These are phyloP conservation scores for Amphipyra berbera DNA, from an alignment of 2,888 invertebrate genomes.

Conservation along the genomic window DNA sequence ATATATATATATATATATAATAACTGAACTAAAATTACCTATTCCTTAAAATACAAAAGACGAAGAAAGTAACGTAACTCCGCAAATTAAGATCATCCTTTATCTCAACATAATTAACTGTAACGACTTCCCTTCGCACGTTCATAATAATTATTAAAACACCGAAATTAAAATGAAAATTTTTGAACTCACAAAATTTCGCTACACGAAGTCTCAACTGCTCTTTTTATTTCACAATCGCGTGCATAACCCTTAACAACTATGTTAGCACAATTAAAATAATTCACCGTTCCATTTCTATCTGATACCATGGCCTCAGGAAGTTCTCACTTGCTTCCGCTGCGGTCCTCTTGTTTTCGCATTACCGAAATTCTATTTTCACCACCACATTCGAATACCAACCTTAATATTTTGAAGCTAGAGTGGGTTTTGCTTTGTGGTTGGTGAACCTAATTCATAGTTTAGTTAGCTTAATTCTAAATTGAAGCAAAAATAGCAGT, in stretches of 20 bases:
- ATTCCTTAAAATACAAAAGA: not conserved
- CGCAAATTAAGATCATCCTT: constrained; percentile 19
- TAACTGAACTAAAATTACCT: not conserved
- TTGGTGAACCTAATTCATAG: constrained; percentile 48
- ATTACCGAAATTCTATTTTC: constrained; percentile 60
- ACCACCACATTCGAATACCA: not conserved
- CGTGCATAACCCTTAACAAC: constrained; percentile 34
- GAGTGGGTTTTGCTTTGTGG: constrained; percentile 6
- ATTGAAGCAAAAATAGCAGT: constrained; percentile 59
- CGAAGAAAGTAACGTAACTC: not conserved
- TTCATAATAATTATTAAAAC: constrained; percentile 29
- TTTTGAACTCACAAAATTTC: constrained; percentile 11
- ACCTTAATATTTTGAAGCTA: not conserved
- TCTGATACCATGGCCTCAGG: constrained; percentile 58
- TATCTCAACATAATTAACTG: constrained; percentile 25
- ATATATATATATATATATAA: not conserved
- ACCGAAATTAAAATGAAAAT: constrained; percentile 25
- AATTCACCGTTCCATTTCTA: constrained; percentile 57
- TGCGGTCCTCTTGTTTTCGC: constrained; percentile 62
- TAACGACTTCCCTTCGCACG: constrained; percentile 13
- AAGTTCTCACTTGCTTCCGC: constrained; percentile 64
- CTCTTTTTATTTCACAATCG: constrained; percentile 30
- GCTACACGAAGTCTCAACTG: constrained; percentile 29
- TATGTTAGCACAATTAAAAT: constrained; percentile 62
- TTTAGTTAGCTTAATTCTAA: constrained; percentile 53